phyloP scores from a whole-genome alignment of 2,888 invertebrate genomes.

The Sphaerophoria rueppellii region DNA sequence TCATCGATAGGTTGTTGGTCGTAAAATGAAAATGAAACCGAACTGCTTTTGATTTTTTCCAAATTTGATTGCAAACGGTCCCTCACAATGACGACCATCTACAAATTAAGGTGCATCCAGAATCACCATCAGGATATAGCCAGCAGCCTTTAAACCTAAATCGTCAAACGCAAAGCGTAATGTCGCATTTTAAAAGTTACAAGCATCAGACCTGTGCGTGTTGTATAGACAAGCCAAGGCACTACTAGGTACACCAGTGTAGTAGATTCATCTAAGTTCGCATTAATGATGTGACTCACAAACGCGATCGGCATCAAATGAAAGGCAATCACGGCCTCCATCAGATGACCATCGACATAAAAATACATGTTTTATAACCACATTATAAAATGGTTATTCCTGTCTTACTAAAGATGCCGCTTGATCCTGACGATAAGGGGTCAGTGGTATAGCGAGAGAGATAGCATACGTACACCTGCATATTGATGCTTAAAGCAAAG shows the following conservation, averaged over 20 bases:
- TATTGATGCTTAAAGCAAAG: not conserved
- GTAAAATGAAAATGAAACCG: conserved; percentile 52
- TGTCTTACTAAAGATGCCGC: conserved; percentile 67
- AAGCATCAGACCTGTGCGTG: conserved; percentile 47
- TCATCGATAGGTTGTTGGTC: not conserved
- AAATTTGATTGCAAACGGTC: conserved; percentile 56
- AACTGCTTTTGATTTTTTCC: conserved; percentile 39
- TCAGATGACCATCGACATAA: conserved; percentile 74
- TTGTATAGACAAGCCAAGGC: not conserved
- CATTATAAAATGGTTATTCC: conserved; percentile 73
- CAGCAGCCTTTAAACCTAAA: too few relatives aligned
- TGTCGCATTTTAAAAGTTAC: conserved; percentile 68
- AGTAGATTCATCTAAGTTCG: conserved; percentile 49
- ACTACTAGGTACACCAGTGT: not conserved
- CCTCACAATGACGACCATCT: conserved; percentile 47
- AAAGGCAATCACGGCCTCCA: conserved; percentile 70
- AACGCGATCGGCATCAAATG: conserved; percentile 72
- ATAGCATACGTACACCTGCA: conserved; percentile 63
- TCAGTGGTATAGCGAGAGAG: conserved; percentile 16
- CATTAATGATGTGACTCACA: conserved; percentile 72
- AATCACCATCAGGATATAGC: conserved; percentile 18
- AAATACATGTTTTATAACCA: conserved; percentile 75
- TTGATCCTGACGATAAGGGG: conserved; percentile 56
- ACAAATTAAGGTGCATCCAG: conserved; percentile 52
- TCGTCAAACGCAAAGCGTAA: conserved; percentile 44